Conservation (phyloP, 2,113 vertebrate genomes). For the Phrynosoma platyrhinos region DNA sequence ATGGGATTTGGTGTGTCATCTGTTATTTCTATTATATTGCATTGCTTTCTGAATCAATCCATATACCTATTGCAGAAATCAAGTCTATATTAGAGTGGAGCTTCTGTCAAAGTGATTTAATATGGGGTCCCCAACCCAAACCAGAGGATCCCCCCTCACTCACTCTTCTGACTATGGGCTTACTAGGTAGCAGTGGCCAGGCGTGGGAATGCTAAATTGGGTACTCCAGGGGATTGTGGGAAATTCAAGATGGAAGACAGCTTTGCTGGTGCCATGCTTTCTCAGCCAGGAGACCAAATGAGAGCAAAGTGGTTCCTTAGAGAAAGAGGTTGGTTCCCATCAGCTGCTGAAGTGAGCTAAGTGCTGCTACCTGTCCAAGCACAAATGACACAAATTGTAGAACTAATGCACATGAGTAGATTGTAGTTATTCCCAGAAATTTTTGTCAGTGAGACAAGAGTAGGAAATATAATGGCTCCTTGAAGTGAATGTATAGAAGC, state of each 20-base stretch:
- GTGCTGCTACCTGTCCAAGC: background rate
- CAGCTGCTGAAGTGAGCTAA: background rate
- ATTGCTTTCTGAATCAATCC: background rate
- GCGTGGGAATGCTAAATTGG: background rate
- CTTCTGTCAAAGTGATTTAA: no score
- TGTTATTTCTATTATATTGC: background rate
- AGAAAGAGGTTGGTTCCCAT: background rate
- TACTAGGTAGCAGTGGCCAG: background rate
- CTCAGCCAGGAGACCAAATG: background rate
- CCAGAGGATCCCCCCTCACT: no score
- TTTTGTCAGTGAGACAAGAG: slow-evolving; percentile 24
- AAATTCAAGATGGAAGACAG: background rate
- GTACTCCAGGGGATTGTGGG: background rate
- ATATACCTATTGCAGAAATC: background rate
- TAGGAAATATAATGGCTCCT: background rate
- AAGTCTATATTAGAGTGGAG: background rate
- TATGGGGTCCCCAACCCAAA: no score
- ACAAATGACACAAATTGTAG: background rate
- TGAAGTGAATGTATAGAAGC: background rate
- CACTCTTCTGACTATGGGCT: background rate
- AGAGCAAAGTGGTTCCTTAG: background rate
- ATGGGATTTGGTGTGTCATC: background rate
- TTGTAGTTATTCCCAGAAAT: background rate
- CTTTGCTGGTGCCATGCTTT: no score
- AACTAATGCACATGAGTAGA: background rate